Base-by-base conservation (phyloP, 2,888 invertebrate genomes). In the Polyploca ridens region DNA sequence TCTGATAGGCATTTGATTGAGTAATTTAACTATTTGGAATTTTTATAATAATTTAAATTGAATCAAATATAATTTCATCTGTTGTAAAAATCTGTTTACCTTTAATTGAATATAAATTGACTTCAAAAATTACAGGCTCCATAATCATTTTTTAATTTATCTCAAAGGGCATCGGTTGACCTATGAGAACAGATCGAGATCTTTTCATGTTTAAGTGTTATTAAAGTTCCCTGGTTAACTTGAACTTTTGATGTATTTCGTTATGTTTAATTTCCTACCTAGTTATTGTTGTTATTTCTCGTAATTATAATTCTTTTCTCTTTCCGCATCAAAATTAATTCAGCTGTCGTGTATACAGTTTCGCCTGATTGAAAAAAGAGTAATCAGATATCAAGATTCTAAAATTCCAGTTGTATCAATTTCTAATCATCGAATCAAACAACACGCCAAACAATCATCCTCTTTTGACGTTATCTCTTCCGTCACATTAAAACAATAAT, bases 141-240 rank as follows among this genome's bases (percentile, higher is more conserved):
- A 19, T 54, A 54, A 16, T 54, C 10, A 54, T 10, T 54, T 54
- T 19, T 54, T 54, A 54, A 54, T 54, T 54, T 19, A 19, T 19
- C 54, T 59, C 44, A 70, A 78, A 79, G 73, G 77, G 72, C 73
- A 73, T 72, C 64, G 19, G 63, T 66, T 77, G 71, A 71, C 69
- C 73, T 75, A 73, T 75, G 64, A 67, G 57, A n/a, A 33, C 35
- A 57, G 49, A 49, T 49, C 49, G 49, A 49, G 49, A 49, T 16
- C 16, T 16, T 49, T 16, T 49, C 46, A 46, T 46, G 13, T 46
- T 16, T 6, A 49, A 49, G 16, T 49, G 8, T 44, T 49, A 72
- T 73, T 77, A 65, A 66, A 66, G 64, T 64, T 68, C 64, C 65
- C 62, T 69, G 33, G 64, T 75, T 67, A 70, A 75, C 74, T 78